Evolutionary conservation across 2,888 invertebrate genomes (phyloP).

Genomic region (Didymodactylos carnosus): DNA sequence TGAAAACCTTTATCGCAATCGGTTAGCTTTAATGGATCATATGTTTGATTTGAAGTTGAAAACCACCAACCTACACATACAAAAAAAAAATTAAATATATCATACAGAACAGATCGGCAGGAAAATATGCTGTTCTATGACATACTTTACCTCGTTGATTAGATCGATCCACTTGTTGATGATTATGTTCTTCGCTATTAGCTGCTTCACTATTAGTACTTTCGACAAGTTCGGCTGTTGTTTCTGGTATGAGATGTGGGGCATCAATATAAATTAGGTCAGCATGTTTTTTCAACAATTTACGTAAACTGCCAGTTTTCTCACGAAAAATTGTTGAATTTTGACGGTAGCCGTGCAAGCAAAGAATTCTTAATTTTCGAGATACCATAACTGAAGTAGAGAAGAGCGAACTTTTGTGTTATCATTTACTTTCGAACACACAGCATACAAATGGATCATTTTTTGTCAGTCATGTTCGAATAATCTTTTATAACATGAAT

Average conservation of each 20-base stretch:
- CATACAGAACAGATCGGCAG: neutral
- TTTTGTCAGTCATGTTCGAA: no score
- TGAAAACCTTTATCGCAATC: slow-evolving; percentile 5
- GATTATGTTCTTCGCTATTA: no score
- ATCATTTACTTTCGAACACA: no score
- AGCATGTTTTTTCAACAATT: slow-evolving; percentile 9
- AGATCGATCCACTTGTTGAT: no score
- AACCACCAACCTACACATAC: slow-evolving; percentile 13
- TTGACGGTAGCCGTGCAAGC: slow-evolving; percentile 14
- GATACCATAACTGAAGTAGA: no score
- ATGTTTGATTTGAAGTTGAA: neutral
- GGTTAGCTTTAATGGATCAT: neutral
- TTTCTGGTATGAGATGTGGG: neutral
- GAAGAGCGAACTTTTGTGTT: no score
- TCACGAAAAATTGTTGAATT: slow-evolving; percentile 7
- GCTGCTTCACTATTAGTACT: neutral
- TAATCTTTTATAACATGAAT: no score
- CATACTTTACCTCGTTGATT: neutral
- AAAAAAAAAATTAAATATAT: neutral
- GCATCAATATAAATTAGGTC: slow-evolving; percentile 10
- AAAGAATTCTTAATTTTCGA: neutral
- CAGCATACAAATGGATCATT: no score
- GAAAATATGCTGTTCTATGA: neutral
- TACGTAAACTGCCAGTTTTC: slow-evolving; percentile 8
- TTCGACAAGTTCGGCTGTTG: no score